Evolutionary conservation across 1,140 invertebrate genomes (phyloP).

Genomic region (Gryllus bimaculatus): DNA sequence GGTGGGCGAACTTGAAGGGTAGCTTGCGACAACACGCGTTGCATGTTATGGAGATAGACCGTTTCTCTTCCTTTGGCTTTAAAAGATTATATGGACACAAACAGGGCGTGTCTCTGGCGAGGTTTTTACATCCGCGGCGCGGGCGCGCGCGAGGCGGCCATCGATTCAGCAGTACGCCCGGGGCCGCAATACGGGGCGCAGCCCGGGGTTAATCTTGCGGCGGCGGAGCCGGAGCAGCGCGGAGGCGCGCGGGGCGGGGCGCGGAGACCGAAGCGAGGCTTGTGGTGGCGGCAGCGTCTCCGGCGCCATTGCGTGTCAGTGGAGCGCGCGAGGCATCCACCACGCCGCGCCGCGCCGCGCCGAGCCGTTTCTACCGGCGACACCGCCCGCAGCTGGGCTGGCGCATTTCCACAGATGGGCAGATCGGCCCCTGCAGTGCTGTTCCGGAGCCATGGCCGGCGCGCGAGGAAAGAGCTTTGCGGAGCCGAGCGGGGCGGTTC

Average conservation of each 20-base stretch:
- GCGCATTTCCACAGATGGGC: too few relatives aligned
- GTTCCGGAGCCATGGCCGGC: too few relatives aligned
- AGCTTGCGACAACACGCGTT: constrained; percentile 17
- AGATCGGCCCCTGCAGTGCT: too few relatives aligned
- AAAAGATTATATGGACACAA: constrained; percentile 10
- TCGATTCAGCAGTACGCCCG: not conserved
- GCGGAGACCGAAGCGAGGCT: not conserved
- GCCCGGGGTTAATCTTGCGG: not conserved
- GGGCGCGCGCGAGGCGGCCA: not conserved
- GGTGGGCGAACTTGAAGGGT: constrained; percentile 11
- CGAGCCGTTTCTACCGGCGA: not conserved
- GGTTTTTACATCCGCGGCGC: not conserved
- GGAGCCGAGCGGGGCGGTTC: too few relatives aligned
- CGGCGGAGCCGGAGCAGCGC: not conserved
- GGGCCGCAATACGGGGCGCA: not conserved
- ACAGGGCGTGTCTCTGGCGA: not conserved
- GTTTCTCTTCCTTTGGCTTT: constrained; percentile 8
- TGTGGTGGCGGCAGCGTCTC: not conserved
- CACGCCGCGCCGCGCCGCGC: too few relatives aligned
- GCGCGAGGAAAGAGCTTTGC: too few relatives aligned
- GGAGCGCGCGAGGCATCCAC: not conserved
- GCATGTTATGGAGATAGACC: constrained; percentile 15
- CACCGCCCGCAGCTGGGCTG: too few relatives aligned
- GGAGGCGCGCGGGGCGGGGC: not conserved
- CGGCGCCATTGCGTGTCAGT: not conserved